Evolutionary conservation across 2,113 vertebrate genomes (phyloP).

Genomic region (Ploceus nigricollis): DNA sequence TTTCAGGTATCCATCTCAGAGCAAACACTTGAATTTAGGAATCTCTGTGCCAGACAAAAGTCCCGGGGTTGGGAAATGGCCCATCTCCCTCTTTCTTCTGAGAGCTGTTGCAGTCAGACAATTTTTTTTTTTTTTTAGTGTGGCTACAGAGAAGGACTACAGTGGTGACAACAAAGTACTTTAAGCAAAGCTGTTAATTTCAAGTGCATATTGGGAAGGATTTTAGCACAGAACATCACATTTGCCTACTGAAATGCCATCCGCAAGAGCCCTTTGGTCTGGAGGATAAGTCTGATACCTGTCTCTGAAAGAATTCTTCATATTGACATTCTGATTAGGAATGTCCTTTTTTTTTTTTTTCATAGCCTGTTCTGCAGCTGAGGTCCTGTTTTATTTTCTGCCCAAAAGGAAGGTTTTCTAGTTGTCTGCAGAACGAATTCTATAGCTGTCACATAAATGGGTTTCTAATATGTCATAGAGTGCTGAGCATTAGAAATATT

Average conservation of each 20-base stretch:
- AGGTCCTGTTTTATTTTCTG: neutral
- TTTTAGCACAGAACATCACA: neutral
- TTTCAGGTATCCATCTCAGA: neutral
- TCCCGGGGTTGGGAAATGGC: accelerated
- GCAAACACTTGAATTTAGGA: neutral
- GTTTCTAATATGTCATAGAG: neutral
- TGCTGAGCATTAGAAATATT: neutral
- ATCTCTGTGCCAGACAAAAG: neutral
- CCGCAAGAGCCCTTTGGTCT: neutral
- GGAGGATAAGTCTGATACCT: neutral
- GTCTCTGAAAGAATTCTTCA: neutral
- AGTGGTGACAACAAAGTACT: neutral
- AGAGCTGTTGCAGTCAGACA: neutral
- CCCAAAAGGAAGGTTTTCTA: neutral
- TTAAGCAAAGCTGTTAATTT: neutral
- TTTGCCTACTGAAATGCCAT: neutral
- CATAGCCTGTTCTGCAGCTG: neutral
- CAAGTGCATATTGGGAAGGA: neutral
- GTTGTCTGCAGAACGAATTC: neutral
- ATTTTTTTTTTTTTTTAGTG: neutral
- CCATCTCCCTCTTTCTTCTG: neutral
- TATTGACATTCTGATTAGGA: neutral
- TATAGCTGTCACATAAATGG: neutral
- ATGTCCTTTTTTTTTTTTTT: neutral
- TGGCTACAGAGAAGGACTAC: neutral